Evolutionary conservation across 2,113 vertebrate genomes (phyloP).

Genomic region (Malurus alboscapulatus): DNA sequence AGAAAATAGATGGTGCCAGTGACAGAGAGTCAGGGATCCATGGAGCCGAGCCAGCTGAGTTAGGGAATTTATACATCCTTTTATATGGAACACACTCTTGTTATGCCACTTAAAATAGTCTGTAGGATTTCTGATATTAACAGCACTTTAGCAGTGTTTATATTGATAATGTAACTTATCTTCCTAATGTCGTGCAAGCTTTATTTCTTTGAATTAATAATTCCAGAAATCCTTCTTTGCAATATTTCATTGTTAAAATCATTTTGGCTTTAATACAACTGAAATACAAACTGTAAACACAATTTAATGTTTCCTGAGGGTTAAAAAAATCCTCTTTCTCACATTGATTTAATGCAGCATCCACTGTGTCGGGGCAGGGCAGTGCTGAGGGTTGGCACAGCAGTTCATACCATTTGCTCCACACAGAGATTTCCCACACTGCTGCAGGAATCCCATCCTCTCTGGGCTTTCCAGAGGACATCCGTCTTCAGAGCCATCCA

Average conservation of each 20-base stretch:
- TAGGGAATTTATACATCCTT: background rate
- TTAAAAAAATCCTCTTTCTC: background rate
- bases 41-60: background rate
- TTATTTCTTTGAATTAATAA: background rate
- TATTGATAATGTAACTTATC: background rate
- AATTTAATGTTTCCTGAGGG: background rate
- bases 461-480: background rate
- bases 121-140: background rate
- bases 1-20: conserved; percentile 32
- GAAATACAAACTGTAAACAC: background rate
- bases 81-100: background rate
- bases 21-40: background rate
- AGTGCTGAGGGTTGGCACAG: background rate
- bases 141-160: background rate
- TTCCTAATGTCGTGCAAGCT: background rate
- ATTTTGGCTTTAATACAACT: background rate
- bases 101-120: background rate
- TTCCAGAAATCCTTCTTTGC: background rate
- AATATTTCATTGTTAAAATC: background rate
- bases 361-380: background rate
- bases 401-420: background rate
- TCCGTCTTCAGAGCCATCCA: background rate
- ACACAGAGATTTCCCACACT: background rate
- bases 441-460: background rate
- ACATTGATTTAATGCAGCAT: background rate